Conservation (phyloP, 2,113 vertebrate species). For the Misgurnus anguillicaudatus region DNA sequence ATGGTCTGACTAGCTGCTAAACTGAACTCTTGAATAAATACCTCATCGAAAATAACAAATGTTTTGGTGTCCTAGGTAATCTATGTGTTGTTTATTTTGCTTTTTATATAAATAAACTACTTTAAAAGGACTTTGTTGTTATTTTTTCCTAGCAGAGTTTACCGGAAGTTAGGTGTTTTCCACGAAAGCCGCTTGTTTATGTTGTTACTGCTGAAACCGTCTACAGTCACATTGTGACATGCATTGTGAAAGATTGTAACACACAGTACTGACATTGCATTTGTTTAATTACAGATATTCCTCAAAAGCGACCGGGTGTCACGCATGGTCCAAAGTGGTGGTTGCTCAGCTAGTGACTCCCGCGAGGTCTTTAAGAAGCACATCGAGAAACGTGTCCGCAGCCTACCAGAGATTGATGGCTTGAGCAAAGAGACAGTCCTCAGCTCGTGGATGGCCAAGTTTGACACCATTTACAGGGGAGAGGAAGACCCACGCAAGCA, state of each 20-base stretch:
- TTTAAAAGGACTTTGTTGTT: too few species aligned
- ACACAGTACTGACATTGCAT: background rate
- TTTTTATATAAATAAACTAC: too few species aligned
- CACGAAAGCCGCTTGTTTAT: too few species aligned
- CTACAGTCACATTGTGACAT: too few species aligned
- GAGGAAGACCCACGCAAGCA: constrained; percentile 96
- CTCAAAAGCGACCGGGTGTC: constrained; percentile 95
- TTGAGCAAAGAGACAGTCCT: constrained; percentile 98
- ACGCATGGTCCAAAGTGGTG: constrained; percentile 96
- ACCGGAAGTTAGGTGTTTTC: too few species aligned
- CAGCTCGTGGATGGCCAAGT: constrained; percentile 98
- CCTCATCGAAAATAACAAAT: too few species aligned
- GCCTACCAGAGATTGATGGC: constrained; percentile 94
- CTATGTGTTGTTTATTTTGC: too few species aligned
- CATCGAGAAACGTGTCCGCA: constrained; percentile 97
- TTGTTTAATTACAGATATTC: constrained; percentile 79
- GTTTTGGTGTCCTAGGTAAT: too few species aligned
- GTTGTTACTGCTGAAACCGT: too few species aligned
- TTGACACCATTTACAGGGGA: constrained; percentile 95
- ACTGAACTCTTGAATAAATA: too few species aligned
- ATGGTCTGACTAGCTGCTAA: too few species aligned
- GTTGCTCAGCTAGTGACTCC: constrained; percentile 92
- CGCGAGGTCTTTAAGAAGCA: constrained; percentile 99
- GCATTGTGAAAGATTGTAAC: background rate
- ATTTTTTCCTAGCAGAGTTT: too few species aligned